phyloP scores from a whole-genome alignment of 2,113 vertebrate species.

The Phalacrocorax pelagicus region DNA sequence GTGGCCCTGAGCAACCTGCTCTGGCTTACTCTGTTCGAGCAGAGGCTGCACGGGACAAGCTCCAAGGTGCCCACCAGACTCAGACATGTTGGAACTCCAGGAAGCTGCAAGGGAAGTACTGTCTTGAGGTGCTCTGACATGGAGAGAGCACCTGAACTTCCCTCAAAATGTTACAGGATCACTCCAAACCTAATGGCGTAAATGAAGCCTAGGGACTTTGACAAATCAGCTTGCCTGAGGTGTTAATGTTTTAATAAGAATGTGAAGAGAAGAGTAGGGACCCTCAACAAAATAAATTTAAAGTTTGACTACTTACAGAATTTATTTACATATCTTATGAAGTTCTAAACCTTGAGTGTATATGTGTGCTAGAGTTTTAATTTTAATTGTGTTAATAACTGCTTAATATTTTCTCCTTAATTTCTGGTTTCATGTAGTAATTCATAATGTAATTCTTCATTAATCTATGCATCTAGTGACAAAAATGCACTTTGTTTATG shows the following conservation, averaged over 20 bases:
- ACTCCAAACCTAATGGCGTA: neutral
- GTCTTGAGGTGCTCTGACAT: neutral
- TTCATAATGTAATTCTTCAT: neutral
- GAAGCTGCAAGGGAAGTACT: neutral
- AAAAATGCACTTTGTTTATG: neutral
- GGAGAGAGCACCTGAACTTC: neutral
- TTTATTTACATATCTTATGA: neutral
- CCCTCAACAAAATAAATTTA: neutral
- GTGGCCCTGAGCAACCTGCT: neutral
- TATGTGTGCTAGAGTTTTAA: neutral
- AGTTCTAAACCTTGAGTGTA: neutral
- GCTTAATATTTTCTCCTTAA: neutral
- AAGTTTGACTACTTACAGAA: neutral
- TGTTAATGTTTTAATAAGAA: neutral
- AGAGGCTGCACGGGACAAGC: neutral
- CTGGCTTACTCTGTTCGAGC: neutral
- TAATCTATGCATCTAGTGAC: neutral
- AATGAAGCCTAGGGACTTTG: neutral
- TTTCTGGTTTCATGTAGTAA: neutral
- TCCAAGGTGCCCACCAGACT: neutral
- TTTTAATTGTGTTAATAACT: neutral
- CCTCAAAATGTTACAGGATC: neutral
- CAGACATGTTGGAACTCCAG: neutral
- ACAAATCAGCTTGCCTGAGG: neutral
- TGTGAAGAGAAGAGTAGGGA: neutral